phyloP scores from a whole-genome alignment of 2,888 invertebrate genomes.

The Margaritifera margaritifera region DNA sequence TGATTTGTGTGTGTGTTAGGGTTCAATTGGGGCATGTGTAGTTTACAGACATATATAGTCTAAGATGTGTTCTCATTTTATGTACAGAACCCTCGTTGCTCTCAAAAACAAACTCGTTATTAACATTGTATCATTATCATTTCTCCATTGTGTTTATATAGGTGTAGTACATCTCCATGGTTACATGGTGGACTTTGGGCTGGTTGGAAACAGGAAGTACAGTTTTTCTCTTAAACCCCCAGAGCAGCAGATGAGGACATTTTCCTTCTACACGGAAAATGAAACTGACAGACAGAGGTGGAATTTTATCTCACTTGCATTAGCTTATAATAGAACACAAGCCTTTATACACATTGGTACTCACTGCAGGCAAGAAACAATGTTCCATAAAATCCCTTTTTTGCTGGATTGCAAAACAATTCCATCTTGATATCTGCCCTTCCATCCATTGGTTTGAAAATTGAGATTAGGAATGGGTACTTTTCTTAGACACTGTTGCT shows the following conservation, averaged over 20 bases:
- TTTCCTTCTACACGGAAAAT: conserved; percentile 93
- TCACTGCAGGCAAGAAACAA: background rate
- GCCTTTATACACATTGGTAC: too few species aligned
- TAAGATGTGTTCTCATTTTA: too few species aligned
- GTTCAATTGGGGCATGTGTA: too few species aligned
- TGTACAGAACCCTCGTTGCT: too few species aligned
- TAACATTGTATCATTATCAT: too few species aligned
- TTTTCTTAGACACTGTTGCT: too few species aligned
- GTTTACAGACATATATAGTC: too few species aligned
- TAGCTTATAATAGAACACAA: background rate
- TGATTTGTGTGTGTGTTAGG: too few species aligned
- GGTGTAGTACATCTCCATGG: conserved; percentile 96
- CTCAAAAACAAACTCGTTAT: too few species aligned
- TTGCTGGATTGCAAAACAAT: background rate
- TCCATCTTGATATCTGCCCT: conserved; percentile 2
- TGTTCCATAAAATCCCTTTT: background rate
- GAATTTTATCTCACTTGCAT: conserved; percentile 14
- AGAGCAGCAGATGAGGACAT: conserved; percentile 88
- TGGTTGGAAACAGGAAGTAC: conserved; percentile 87
- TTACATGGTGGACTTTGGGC: conserved; percentile 88
- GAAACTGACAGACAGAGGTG: conserved; percentile 96
- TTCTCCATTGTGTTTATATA: conserved; percentile 65
- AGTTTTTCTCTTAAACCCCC: conserved; percentile 93
- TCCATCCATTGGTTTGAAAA: background rate
- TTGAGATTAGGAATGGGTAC: background rate